phyloP scores from a whole-genome alignment of 2,888 invertebrate genomes.

The Pardosa pseudoannulata region DNA sequence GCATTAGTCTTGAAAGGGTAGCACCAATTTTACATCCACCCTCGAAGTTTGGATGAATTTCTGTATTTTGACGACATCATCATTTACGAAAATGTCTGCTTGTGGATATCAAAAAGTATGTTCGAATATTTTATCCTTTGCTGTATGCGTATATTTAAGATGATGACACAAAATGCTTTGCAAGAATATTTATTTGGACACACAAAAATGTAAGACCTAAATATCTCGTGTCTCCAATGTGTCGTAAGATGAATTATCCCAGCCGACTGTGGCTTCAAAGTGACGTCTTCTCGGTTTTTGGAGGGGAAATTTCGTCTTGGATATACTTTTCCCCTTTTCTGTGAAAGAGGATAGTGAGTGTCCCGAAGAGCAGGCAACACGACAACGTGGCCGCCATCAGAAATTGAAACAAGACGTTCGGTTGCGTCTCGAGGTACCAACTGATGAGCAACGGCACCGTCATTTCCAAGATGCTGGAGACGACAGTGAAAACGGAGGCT shows the following conservation, averaged over 20 bases:
- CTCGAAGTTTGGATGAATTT: too few species aligned
- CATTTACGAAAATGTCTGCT: too few species aligned
- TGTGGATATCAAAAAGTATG: too few species aligned
- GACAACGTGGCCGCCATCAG: conserved; percentile 74
- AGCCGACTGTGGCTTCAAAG: neutral
- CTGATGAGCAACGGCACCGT: conserved; percentile 48
- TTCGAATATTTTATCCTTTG: too few species aligned
- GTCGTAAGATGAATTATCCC: too few species aligned
- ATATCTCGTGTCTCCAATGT: conserved; percentile 18
- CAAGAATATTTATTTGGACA: conserved; percentile 30
- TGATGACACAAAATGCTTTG: neutral
- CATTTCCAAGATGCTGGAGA: conserved; percentile 78
- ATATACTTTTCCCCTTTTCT: conserved; percentile 61
- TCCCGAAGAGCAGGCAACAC: conserved; percentile 32
- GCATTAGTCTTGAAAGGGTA: too few species aligned
- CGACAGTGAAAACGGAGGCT: conserved; percentile 78
- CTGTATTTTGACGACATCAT: too few species aligned
- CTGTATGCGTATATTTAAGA: too few species aligned
- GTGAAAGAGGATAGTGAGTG: conserved; percentile 39
- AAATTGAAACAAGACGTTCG: conserved; percentile 78
- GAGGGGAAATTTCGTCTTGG: neutral
- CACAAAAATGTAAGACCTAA: neutral
- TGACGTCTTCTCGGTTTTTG: neutral
- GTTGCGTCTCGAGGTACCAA: conserved; percentile 76
- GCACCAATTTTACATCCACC: too few species aligned